phyloP scores from a whole-genome alignment of 1,140 invertebrate genomes.

The Rhagoletis pomonella region DNA sequence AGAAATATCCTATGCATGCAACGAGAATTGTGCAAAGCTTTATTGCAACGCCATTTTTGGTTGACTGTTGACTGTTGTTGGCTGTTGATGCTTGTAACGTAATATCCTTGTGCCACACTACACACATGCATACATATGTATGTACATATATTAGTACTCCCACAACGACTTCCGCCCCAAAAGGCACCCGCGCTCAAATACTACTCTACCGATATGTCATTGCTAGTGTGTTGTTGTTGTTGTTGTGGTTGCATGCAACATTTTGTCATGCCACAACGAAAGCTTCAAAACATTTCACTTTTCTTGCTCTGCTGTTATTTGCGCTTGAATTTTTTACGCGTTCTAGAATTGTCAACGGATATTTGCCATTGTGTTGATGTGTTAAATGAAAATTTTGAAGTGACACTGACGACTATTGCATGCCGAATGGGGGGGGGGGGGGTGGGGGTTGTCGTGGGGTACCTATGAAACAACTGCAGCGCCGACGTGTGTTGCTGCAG shows the following conservation, averaged over 20 bases:
- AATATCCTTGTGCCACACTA: conserved; percentile 9
- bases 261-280: neutral
- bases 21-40: neutral
- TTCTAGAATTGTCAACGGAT: neutral
- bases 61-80: neutral
- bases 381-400: conserved; percentile 32
- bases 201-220: neutral
- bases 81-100: neutral
- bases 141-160: neutral
- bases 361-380: conserved; percentile 30
- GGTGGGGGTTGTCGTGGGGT: neutral
- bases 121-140: neutral
- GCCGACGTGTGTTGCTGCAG: neutral
- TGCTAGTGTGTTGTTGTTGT: neutral
- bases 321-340: neutral
- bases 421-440: neutral
- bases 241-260: conserved; percentile 28
- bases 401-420: neutral
- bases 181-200: neutral
- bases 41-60: conserved; percentile 3
- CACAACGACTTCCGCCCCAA: neutral
- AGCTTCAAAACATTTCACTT: neutral
- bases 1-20: neutral
- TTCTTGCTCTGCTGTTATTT: neutral
- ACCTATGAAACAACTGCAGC: neutral